phyloP scores from a whole-genome alignment of 2,113 vertebrate genomes.

The Phylloscopus trochiloides region DNA sequence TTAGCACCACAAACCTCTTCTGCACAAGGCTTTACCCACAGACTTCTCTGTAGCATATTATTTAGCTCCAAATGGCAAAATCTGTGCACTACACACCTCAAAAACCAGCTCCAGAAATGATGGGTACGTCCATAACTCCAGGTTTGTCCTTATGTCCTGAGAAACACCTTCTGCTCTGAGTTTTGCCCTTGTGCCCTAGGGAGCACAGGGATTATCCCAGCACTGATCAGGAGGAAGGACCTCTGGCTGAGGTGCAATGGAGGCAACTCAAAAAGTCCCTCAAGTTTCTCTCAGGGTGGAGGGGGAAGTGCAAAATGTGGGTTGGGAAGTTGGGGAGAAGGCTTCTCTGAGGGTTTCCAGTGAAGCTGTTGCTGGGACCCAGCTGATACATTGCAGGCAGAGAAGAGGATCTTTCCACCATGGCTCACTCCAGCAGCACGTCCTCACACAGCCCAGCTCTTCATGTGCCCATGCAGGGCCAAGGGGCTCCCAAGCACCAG shows the following conservation, averaged over 20 bases:
- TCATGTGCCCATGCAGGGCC: neutral
- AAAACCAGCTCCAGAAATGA: neutral
- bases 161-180: neutral
- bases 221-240: accelerated
- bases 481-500: neutral
- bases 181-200: accelerated
- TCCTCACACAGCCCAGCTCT: neutral
- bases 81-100: neutral
- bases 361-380: neutral
- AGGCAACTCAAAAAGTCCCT: neutral
- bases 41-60: neutral
- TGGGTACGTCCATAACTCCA: neutral
- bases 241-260: neutral
- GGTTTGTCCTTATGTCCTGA: neutral
- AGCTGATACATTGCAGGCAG: accelerated
- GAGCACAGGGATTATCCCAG: neutral
- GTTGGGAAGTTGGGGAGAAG: neutral
- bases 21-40: neutral
- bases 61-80: neutral
- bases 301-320: accelerated
- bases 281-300: accelerated
- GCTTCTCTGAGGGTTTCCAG: neutral
- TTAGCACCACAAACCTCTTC: neutral
- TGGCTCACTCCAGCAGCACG: accelerated
- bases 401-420: neutral